phyloP scores from a whole-genome alignment of 2,888 invertebrate genomes.

The Dichetophora obliterata region DNA sequence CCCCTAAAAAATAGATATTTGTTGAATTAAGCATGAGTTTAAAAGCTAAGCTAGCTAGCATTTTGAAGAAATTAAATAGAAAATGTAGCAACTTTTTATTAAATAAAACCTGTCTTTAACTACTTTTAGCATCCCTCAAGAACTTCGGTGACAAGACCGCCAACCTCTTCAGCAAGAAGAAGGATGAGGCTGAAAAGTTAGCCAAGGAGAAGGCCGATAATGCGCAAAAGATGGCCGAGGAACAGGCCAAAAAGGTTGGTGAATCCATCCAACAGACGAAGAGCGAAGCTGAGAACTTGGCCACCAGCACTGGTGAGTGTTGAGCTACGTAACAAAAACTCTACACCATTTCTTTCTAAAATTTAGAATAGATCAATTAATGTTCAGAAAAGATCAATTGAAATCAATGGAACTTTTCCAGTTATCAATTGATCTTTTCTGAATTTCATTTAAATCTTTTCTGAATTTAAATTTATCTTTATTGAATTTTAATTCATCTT shows the following conservation, averaged over 20 bases:
- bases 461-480: too few relatives aligned
- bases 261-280: slow-evolving; percentile 75
- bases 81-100: not conserved
- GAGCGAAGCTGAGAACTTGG: slow-evolving; percentile 71
- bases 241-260: slow-evolving; percentile 76
- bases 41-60: not conserved
- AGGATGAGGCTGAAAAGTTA: slow-evolving; percentile 78
- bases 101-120: not conserved
- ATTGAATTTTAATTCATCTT: too few relatives aligned
- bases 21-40: not conserved
- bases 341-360: too few relatives aligned
- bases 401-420: too few relatives aligned
- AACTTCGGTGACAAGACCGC: slow-evolving; percentile 81
- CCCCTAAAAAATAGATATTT: not conserved
- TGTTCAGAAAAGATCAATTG: too few relatives aligned
- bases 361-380: too few relatives aligned
- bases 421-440: too few relatives aligned
- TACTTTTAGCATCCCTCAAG: slow-evolving; percentile 76
- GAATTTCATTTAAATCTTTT: too few relatives aligned
- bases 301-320: slow-evolving; percentile 70
- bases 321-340: not conserved
- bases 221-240: slow-evolving; percentile 75
- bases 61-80: not conserved
- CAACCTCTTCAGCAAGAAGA: slow-evolving; percentile 79
- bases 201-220: slow-evolving; percentile 75